Percentiles rank a stretch among this genome's conserved stretches.
Conservation (phyloP, 2,888 invertebrate species). For the Criorhina ranunculi region DNA sequence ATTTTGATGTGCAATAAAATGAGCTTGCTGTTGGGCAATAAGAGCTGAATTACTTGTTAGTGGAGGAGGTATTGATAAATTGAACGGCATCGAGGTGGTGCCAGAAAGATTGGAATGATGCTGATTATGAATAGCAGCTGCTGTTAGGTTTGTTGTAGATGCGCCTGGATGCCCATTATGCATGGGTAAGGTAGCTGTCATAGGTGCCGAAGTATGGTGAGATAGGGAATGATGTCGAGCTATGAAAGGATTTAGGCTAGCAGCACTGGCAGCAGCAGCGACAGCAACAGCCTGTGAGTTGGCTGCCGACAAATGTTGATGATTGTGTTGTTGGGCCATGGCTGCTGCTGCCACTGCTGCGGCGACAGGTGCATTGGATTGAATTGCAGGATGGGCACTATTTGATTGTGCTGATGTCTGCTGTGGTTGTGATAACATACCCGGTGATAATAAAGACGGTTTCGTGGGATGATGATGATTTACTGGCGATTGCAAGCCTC, state of each 20-base stretch:
- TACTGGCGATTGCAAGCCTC: constrained; percentile 88
- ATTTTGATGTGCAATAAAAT: constrained; percentile 89
- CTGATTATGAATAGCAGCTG: constrained; percentile 80
- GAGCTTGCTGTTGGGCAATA: constrained; percentile 86
- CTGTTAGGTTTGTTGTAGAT: constrained; percentile 80
- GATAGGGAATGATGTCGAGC: constrained; percentile 68
- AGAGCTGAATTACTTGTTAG: constrained; percentile 83
- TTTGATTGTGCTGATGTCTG: constrained; percentile 85
- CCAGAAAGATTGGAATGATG: constrained; percentile 57
- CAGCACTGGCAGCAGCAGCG: constrained; percentile 70
- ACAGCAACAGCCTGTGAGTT: constrained; percentile 77
- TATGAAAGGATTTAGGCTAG: constrained; percentile 66
- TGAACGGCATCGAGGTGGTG: constrained; percentile 80
- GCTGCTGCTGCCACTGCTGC: constrained; percentile 81
- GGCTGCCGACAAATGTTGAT: constrained; percentile 75
- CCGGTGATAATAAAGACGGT: constrained; percentile 87
- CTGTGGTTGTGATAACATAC: constrained; percentile 87
- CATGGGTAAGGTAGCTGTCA: constrained; percentile 66
- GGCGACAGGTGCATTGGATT: constrained; percentile 80
- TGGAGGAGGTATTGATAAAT: constrained; percentile 83
- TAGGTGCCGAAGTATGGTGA: constrained; percentile 59
- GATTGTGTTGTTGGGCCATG: constrained; percentile 78
- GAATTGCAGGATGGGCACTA: constrained; percentile 79
- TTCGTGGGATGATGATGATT: constrained; percentile 84
- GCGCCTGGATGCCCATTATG: constrained; percentile 66